These are phyloP conservation scores for Onychomys torridus DNA, from an alignment of 2,797 vertebrate species.

Conservation along the genomic window DNA sequence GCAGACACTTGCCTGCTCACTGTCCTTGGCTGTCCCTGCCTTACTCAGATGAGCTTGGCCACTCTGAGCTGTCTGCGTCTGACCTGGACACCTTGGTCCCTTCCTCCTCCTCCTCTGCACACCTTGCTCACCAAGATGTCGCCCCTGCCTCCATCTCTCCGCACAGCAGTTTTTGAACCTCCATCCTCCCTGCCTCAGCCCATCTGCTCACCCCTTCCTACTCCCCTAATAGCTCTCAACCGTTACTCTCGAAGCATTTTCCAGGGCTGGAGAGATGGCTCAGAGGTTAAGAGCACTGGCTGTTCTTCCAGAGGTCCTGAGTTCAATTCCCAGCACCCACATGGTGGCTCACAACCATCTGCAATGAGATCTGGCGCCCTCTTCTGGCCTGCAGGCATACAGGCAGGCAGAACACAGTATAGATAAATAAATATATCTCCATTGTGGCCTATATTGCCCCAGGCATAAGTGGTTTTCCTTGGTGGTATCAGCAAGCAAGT, in stretches of 20 bases:
- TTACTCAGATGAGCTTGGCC: background rate
- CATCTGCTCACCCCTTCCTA: background rate
- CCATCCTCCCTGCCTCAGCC: background rate
- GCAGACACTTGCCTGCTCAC: rapidly evolving
- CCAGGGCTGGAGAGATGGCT: too few relatives aligned
- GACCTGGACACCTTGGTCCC: background rate
- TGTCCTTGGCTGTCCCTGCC: background rate
- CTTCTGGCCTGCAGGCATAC: too few relatives aligned
- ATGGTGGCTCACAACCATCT: too few relatives aligned
- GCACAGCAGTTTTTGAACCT: background rate
- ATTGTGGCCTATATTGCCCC: background rate
- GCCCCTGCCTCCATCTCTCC: too few relatives aligned
- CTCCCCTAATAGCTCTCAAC: background rate
- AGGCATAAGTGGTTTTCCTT: background rate
- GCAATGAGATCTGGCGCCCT: too few relatives aligned
- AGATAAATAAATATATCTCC: too few relatives aligned
- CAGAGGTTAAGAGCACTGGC: too few relatives aligned
- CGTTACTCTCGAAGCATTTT: background rate
- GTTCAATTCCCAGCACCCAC: too few relatives aligned
- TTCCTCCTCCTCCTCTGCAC: background rate
- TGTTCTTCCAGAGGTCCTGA: too few relatives aligned
- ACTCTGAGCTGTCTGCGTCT: background rate
- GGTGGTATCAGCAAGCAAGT: background rate
- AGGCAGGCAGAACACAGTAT: too few relatives aligned
- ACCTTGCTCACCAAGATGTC: background rate